These are phyloP conservation scores for Bursaphelenchus okinawaensis DNA, from an alignment of 2,888 invertebrate genomes.

Conservation along the genomic window DNA sequence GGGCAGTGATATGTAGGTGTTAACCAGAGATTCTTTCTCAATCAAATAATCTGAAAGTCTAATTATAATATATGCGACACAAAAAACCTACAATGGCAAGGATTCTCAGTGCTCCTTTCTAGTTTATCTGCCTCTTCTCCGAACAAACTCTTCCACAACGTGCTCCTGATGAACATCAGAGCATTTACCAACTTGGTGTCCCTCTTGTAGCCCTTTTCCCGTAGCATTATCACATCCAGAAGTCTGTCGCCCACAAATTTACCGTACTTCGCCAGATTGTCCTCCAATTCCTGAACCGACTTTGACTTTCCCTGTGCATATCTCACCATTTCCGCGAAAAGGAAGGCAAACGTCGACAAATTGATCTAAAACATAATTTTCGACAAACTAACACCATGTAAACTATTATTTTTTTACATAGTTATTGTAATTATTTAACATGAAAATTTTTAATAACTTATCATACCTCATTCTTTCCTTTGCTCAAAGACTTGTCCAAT, in stretches of 20 bases:
- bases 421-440: too few relatives aligned
- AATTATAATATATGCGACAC: background rate
- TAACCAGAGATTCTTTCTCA: slow-evolving; percentile 93
- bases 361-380: slow-evolving; percentile 45
- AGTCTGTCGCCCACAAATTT: slow-evolving; percentile 87
- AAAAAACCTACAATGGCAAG: slow-evolving; percentile 69
- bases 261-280: slow-evolving; percentile 84
- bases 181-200: slow-evolving; percentile 87
- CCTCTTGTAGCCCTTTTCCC: slow-evolving; percentile 79
- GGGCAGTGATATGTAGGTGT: slow-evolving; percentile 92
- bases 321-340: slow-evolving; percentile 96
- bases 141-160: slow-evolving; percentile 94
- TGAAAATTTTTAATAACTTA: too few relatives aligned
- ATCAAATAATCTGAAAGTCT: slow-evolving; percentile 66
- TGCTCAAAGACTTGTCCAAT: slow-evolving; percentile 53
- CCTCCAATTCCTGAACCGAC: slow-evolving; percentile 88
- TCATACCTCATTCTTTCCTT: slow-evolving; percentile 53
- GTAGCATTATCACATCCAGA: slow-evolving; percentile 83
- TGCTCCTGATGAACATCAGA: slow-evolving; percentile 87
- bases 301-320: slow-evolving; percentile 85
- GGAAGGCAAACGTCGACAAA: slow-evolving; percentile 72
- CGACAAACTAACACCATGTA: too few relatives aligned
- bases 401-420: background rate
- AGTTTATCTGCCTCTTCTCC: slow-evolving; percentile 96
- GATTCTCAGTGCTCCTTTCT: slow-evolving; percentile 97